Evolutionary conservation across 2,888 invertebrate species (phyloP).

Genomic region (Trachelus stipa): DNA sequence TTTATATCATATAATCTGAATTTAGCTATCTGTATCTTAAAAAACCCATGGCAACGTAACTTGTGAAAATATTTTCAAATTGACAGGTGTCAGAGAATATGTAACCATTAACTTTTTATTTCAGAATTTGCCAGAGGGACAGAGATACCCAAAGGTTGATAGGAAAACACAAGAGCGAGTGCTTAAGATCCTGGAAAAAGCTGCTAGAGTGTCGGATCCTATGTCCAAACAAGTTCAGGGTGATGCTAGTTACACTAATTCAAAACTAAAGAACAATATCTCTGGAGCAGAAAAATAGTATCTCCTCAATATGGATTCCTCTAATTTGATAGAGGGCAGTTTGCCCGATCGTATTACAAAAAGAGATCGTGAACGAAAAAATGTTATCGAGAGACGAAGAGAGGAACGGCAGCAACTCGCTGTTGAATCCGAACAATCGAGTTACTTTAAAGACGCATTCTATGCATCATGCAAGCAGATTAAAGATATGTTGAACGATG

Average conservation of each 20-base stretch:
- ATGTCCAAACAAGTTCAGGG: constrained; percentile 31
- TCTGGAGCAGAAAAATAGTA: constrained; percentile 35
- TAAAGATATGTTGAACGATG: constrained; percentile 70
- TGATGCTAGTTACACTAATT: neutral
- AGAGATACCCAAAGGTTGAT: constrained; percentile 12
- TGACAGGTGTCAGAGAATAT: neutral
- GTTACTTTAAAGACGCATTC: constrained; percentile 79
- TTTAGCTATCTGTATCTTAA: too few relatives aligned
- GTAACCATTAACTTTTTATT: constrained; percentile 7
- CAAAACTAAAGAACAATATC: neutral
- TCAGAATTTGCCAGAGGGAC: constrained; percentile 3
- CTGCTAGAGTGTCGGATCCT: constrained; percentile 66
- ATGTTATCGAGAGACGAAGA: constrained; percentile 75
- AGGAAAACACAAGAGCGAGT: constrained; percentile 57
- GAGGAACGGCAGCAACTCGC: constrained; percentile 73
- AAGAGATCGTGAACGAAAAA: constrained; percentile 75
- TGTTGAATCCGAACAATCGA: constrained; percentile 76
- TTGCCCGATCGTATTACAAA: constrained; percentile 66
- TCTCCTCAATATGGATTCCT: constrained; percentile 45
- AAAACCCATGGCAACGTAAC: neutral
- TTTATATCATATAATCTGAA: too few relatives aligned
- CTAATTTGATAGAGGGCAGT: constrained; percentile 60
- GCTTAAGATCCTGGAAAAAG: constrained; percentile 67
- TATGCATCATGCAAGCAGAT: constrained; percentile 75
- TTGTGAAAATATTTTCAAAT: neutral